Evolutionary conservation across 2,888 invertebrate genomes (phyloP), one percentile per base, ranked within the genome.

Genomic region (Antitype chi): DNA sequence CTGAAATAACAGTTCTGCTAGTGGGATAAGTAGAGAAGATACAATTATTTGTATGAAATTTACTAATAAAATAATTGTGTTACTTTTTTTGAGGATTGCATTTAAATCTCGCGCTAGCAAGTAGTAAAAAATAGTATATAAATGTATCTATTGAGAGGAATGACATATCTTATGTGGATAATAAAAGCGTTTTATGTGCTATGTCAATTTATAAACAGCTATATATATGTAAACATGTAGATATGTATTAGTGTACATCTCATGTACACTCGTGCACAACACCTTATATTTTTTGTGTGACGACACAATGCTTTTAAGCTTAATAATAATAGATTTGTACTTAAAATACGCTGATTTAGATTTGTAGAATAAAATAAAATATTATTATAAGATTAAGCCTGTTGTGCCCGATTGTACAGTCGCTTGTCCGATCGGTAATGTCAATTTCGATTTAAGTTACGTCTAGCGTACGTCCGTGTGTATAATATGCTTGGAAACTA

Each of bases 201-300:
- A 85, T 81, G 88, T 88, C 89, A 88, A 88, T 88, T 88, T 88
- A 84, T 85, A 80, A 87, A 79, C 87, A 79, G 76, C 84, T 87
- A 88, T 76, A 78, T 83, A 77, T 75, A 86, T 82, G 63, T 67
- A 81, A 82, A 80, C 79, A 83, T 85, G 84, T 88, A 85, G 82
- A 85, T 86, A 86, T 78, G 72, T 83, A 70, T 85, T 73, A 82
- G 79, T 83, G 81, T 84, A 85, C 81, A 80, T 74, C 63, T 85
- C 79, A 83, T 89, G 93, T 94, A 94, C 93, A 92, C 91, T 94
- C 94, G 94, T 89, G 94, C 92, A 92, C 93, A 92, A 90, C 86
- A 84, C 87, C 89, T 90, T 88, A 90, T 90, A 93, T 93, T 94
- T 93, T 94, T 88, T 87, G 88, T 94, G 91, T 93, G 92, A 90